A percentile compares a stretch with the other conserved stretches of the same genome.
Conservation (phyloP, 2,797 vertebrate species). For the Microctenopoma steveboyesi region DNA sequence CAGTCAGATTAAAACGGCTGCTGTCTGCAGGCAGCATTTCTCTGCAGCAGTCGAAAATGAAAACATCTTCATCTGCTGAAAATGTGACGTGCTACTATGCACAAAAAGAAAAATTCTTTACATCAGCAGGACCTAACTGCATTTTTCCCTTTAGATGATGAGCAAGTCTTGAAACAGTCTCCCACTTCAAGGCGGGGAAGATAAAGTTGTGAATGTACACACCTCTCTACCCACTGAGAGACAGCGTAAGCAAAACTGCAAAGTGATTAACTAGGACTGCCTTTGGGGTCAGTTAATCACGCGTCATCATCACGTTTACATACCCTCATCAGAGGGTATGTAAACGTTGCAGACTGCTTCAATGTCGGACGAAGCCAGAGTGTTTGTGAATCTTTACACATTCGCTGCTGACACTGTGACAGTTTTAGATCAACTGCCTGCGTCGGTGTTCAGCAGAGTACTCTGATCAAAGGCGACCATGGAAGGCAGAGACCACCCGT, state of each 20-base stretch:
- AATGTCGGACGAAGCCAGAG: constrained; percentile 25
- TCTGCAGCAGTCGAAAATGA: constrained; percentile 51
- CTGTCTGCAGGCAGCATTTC: constrained; percentile 31
- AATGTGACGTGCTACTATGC: constrained; percentile 58
- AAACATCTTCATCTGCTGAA: constrained; percentile 37
- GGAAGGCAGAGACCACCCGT: neutral
- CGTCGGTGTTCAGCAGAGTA: constrained; percentile 43
- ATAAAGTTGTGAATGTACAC: constrained; percentile 56
- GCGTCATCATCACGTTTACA: too few species aligned
- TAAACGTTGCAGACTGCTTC: constrained; percentile 58
- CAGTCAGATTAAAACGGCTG: constrained; percentile 35
- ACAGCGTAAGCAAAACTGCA: constrained; percentile 48
- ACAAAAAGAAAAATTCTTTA: constrained; percentile 65
- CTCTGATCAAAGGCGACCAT: constrained; percentile 14
- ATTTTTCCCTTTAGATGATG: constrained; percentile 75
- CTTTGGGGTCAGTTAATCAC: constrained; percentile 14
- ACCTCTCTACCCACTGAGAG: constrained; percentile 49
- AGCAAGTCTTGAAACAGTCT: constrained; percentile 58
- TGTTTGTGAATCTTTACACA: constrained; percentile 50
- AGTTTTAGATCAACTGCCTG: constrained; percentile 33
- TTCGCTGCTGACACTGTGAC: constrained; percentile 71
- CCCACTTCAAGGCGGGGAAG: constrained; percentile 57
- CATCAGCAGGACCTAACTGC: constrained; percentile 81
- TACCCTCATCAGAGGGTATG: constrained; percentile 38
- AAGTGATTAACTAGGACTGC: constrained; percentile 64